Base-by-base conservation (phyloP, 2,888 invertebrate species). In the Clitarchus hookeri region DNA sequence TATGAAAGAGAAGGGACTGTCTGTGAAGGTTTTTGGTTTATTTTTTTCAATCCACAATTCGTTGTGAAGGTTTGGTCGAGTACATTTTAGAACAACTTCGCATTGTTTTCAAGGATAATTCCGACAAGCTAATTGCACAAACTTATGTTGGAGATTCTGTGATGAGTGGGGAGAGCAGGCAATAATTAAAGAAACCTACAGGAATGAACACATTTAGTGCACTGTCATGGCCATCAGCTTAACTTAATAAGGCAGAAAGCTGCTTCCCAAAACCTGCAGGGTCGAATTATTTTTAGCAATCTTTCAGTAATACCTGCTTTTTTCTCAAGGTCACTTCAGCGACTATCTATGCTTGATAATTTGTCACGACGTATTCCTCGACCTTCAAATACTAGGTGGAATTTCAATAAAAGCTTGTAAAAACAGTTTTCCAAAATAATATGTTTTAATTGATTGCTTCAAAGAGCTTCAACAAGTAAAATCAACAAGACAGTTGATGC, bases 321-420 rank as follows among this genome's bases (percentile, higher is more conserved):
- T 79, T 16, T 48, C 23, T 79, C 79, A n/a, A n/a, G n/a, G 79
- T 79, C 79, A 79, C 79, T 0, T 0, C 79, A 79, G 79, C 27
- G 79, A 16, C 25, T 79, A 13, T 79, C 25, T 0, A n/a, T 79
- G 79, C 79, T 79, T n/a, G 79, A 16, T 79, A n/a, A 79, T n/a
- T 4, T 79, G 79, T 79, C 25, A 12, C 79, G n/a, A 4, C 79
- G 0, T 79, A 79, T 79, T 79, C 79, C 79, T 79, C 3, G 79
- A 79, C 79, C 79, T 79, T n/a, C 79, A 79, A n/a, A 23, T 79
- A n/a, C 79, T 4, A 79, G 79, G n/a, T 23, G 79, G 79, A 79
- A 79, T 13, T 79, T 79, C n/a, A 79, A 79, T 79, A 79, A n/a
- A 19, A n/a, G n/a, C 16, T 79, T 12, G 79, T 79, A n/a, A 79